phyloP scores from a whole-genome alignment of 2,888 invertebrate species.

The Drosophila villosipedis region DNA sequence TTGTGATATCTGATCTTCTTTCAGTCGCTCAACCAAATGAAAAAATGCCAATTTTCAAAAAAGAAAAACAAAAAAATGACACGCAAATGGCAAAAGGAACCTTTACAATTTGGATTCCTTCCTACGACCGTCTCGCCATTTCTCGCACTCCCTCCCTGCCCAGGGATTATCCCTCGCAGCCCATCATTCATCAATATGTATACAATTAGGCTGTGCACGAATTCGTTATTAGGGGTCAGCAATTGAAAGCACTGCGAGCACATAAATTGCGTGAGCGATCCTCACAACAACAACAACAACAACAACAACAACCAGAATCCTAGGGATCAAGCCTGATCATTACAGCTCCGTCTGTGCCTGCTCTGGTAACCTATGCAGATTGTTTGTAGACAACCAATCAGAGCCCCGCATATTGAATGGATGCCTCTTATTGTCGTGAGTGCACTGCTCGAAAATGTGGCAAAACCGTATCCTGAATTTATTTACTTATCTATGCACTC shows the following conservation, averaged over 20 bases:
- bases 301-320: background rate
- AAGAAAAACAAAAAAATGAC: constrained; percentile 55
- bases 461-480: constrained; percentile 1
- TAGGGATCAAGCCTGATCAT: constrained; percentile 55
- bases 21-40: constrained; percentile 5
- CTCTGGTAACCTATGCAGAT: constrained; percentile 51
- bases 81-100: constrained; percentile 64
- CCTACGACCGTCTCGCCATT: constrained; percentile 10
- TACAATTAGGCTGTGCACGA: constrained; percentile 77
- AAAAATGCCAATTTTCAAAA: constrained; percentile 74
- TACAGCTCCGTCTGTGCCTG: constrained; percentile 26
- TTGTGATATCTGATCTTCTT: constrained; percentile 60
- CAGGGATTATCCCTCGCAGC: constrained; percentile 47
- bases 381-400: background rate
- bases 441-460: constrained; percentile 28
- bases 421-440: constrained; percentile 18
- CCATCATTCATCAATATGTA: constrained; percentile 65
- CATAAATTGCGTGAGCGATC: constrained; percentile 73
- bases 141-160: background rate
- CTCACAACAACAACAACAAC: constrained; percentile 33
- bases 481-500: constrained; percentile 1
- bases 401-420: constrained; percentile 10
- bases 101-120: constrained; percentile 30
- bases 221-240: constrained; percentile 78
- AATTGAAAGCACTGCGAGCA: constrained; percentile 65